A percentile compares a stretch with the other conserved stretches of the same genome.
Evolutionary conservation across 2,888 invertebrate species (phyloP).

Genomic region (Tipula lateralis): DNA sequence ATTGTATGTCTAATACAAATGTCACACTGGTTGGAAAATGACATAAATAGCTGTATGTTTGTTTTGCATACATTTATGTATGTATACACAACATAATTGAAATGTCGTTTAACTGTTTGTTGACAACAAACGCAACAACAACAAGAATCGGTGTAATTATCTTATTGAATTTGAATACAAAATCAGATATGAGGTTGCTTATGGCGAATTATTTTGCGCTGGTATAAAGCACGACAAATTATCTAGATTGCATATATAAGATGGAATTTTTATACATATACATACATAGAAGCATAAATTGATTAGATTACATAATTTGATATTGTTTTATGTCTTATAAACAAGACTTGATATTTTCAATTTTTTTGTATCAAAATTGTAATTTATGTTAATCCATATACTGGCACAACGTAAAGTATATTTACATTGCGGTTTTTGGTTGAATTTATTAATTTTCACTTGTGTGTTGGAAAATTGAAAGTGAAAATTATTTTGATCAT

Average conservation of each 20-base stretch:
- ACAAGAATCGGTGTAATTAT: not conserved
- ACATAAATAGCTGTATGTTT: not conserved
- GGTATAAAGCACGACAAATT: not conserved
- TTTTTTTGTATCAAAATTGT: not conserved
- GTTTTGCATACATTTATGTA: not conserved
- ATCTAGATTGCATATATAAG: not conserved
- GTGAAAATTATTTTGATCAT: not conserved
- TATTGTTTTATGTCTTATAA: not conserved
- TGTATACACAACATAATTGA: not conserved
- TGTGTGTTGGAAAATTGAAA: not conserved
- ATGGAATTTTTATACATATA: not conserved
- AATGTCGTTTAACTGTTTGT: not conserved
- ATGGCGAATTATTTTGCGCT: not conserved
- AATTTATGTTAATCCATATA: not conserved
- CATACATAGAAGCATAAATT: not conserved
- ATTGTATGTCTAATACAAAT: not conserved
- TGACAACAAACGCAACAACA: not conserved
- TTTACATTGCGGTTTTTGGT: not conserved
- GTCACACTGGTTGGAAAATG: not conserved
- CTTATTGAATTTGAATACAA: slow-evolving; percentile 3
- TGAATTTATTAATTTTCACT: not conserved
- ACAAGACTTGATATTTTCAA: not conserved
- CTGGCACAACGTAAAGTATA: not conserved
- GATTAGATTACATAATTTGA: slow-evolving; percentile 24
- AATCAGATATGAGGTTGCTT: not conserved